These are phyloP conservation scores for Eulithis prunata DNA, from an alignment of 2,888 invertebrate species.

Conservation along the genomic window DNA sequence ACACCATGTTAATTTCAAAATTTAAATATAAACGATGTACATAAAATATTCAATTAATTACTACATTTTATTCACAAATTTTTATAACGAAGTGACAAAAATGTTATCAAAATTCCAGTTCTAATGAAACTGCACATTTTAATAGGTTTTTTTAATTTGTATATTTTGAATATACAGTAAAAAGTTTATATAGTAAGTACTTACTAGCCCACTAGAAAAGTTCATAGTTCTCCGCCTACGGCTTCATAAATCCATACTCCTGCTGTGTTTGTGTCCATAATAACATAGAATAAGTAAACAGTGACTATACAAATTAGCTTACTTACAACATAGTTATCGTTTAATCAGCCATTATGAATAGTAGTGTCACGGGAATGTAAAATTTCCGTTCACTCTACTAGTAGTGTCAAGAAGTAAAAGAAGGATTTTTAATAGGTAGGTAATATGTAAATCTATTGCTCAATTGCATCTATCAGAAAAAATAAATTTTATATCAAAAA, in stretches of 20 bases:
- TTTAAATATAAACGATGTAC: conserved; percentile 13
- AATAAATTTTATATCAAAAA: too few species aligned
- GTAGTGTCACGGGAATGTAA: too few species aligned
- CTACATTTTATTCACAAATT: conserved; percentile 21
- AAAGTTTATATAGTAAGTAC: conserved; percentile 12
- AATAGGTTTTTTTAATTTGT: conserved; percentile 25
- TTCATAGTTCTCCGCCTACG: conserved; percentile 48
- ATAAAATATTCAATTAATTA: conserved; percentile 35
- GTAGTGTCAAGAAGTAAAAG: too few species aligned
- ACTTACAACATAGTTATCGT: not conserved
- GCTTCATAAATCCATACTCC: conserved; percentile 63
- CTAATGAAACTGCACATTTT: conserved; percentile 35
- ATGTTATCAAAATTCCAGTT: conserved; percentile 38
- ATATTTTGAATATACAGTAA: conserved; percentile 25
- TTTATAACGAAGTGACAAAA: conserved; percentile 41
- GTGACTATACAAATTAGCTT: not conserved
- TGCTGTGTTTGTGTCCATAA: conserved; percentile 67
- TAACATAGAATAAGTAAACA: conserved; percentile 36
- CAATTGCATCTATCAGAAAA: too few species aligned
- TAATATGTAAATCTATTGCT: too few species aligned
- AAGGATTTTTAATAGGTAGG: too few species aligned
- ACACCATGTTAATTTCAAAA: conserved; percentile 12
- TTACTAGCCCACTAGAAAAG: conserved; percentile 4
- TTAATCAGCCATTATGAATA: too few species aligned
- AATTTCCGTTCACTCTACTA: too few species aligned